Conservation (phyloP, 53 echinoderm and acorn worm species). For the Luidia sarsii region DNA sequence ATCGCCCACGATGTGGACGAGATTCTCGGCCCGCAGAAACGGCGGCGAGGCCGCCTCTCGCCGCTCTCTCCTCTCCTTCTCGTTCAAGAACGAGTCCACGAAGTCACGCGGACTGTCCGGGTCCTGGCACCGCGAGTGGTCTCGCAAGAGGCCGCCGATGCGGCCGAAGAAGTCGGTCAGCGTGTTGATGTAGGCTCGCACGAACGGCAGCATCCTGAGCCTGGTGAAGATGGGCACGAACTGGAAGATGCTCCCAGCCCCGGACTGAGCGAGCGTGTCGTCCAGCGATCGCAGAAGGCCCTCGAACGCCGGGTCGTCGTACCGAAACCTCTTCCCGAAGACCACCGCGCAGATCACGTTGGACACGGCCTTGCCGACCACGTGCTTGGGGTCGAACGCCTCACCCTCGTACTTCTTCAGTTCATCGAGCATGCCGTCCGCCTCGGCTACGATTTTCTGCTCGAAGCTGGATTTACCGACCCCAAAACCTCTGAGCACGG, state of each 20-base stretch:
- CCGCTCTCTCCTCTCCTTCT: not conserved
- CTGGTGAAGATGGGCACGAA: not conserved
- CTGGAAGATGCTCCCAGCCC: not conserved
- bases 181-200: not conserved
- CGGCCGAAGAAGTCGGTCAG: not conserved
- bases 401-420: not conserved
- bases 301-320: conserved; percentile 21
- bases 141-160: not conserved
- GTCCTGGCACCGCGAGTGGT: not conserved
- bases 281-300: not conserved
- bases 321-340: conserved; percentile 10
- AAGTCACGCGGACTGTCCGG: not conserved
- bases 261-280: not conserved
- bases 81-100: not conserved
- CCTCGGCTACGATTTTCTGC: not conserved
- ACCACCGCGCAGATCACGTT: conserved; percentile 21
- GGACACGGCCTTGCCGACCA: conserved; percentile 6
- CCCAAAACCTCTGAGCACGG: conserved; percentile 5
- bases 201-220: not conserved
- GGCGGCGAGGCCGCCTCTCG: not conserved
- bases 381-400: not conserved
- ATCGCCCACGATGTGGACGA: not conserved
- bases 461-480: conserved; percentile 30
- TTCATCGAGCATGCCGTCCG: not conserved
- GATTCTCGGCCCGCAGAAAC: not conserved